A percentile compares a stretch with the other conserved stretches of the same genome.
Evolutionary conservation across 2,888 invertebrate genomes (phyloP).

Genomic region (Clivina fossor): DNA sequence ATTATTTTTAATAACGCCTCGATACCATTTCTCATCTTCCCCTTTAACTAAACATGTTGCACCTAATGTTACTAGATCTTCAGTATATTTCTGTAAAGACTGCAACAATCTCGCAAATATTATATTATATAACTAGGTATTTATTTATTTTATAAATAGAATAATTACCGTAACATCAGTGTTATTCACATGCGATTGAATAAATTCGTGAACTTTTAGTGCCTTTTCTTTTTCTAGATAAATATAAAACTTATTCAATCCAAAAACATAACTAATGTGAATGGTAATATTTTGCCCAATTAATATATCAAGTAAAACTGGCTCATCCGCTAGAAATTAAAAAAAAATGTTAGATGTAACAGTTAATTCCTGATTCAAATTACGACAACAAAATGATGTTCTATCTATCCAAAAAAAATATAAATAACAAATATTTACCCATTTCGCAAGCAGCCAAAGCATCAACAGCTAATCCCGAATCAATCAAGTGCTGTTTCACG

Average conservation of each 20-base stretch:
- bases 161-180: conserved; percentile 45
- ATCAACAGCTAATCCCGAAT: conserved; percentile 23
- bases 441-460: conserved; percentile 6
- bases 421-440: conserved; percentile 24
- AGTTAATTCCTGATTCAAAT: too few relatives aligned
- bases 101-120: conserved; percentile 13
- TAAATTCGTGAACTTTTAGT: conserved; percentile 41
- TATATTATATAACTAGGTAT: too few relatives aligned
- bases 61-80: conserved; percentile 51
- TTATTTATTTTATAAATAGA: conserved; percentile 18
- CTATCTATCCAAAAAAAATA: conserved; percentile 4
- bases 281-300: conserved; percentile 54
- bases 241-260: conserved; percentile 52
- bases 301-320: conserved; percentile 52
- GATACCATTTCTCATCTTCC: conserved; percentile 52
- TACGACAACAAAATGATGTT: too few relatives aligned
- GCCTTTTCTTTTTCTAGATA: conserved; percentile 51
- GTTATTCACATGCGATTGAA: conserved; percentile 45
- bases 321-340: conserved; percentile 35
- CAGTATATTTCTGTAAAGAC: conserved; percentile 48
- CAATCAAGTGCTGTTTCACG: conserved; percentile 20
- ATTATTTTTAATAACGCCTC: conserved; percentile 53
- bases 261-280: conserved; percentile 52
- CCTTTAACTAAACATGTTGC: conserved; percentile 53
- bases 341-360: neutral